Conservation (phyloP, 64 coral and sea anemone genomes). For the Pocillopora damicornis region DNA sequence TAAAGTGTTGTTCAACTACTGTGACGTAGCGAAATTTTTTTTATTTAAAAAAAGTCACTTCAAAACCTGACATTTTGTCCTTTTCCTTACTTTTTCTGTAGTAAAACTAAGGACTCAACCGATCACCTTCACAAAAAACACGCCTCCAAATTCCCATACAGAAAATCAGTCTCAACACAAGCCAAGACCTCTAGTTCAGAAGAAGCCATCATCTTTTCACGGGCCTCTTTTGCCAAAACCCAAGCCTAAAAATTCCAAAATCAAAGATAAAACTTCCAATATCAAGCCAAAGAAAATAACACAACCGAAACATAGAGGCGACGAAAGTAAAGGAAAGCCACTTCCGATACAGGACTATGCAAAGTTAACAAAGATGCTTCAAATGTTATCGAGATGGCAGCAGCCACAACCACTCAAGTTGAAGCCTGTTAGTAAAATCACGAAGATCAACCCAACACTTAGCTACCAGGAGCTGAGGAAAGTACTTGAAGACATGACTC, state of each 20-base stretch:
- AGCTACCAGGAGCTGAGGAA: conserved; percentile 27
- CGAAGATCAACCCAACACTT: background rate
- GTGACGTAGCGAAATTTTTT: too few species aligned
- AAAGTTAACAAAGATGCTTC: conserved; percentile 19
- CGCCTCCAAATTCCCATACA: background rate
- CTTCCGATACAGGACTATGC: conserved; percentile 19
- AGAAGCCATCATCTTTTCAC: background rate
- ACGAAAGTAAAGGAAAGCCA: background rate
- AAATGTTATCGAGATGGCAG: conserved; percentile 23
- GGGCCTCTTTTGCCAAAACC: background rate
- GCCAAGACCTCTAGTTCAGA: background rate
- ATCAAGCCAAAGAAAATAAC: background rate
- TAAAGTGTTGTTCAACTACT: too few species aligned
- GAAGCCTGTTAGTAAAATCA: background rate
- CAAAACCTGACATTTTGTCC: background rate
- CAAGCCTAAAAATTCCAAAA: background rate
- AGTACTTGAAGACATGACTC: conserved; percentile 29
- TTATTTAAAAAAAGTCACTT: too few species aligned
- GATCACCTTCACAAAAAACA: conserved; percentile 24
- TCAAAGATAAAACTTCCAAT: conserved; percentile 8
- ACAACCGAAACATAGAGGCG: background rate
- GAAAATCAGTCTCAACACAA: background rate
- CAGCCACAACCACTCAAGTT: background rate
- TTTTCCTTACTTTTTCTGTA: background rate
- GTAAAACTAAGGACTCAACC: conserved; percentile 4